Evolutionary conservation across 2,113 vertebrate genomes (phyloP).

Genomic region (Petaurus breviceps): DNA sequence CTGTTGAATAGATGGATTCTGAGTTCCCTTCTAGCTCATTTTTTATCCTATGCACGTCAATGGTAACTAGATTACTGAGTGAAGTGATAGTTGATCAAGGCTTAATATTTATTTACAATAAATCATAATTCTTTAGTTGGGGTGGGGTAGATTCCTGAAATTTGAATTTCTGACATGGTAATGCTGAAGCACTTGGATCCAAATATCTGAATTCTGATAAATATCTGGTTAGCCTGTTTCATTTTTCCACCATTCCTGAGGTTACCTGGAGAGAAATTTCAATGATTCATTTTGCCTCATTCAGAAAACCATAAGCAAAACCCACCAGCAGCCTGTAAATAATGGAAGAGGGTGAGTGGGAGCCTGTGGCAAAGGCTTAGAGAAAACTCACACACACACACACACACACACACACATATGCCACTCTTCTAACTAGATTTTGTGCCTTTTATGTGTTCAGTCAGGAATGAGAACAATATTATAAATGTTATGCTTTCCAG

Average conservation of each 20-base stretch:
- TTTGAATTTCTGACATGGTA: neutral
- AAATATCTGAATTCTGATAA: neutral
- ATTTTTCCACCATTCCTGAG: neutral
- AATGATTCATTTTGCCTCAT: constrained; percentile 12
- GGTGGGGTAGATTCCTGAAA: neutral
- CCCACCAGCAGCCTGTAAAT: neutral
- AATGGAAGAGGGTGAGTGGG: neutral
- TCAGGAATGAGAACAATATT: constrained; percentile 67
- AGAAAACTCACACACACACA: constrained; percentile 28
- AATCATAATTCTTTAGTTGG: neutral
- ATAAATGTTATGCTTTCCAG: constrained; percentile 63
- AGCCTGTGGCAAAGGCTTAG: constrained; percentile 40
- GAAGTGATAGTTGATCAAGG: neutral
- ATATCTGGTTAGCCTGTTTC: neutral
- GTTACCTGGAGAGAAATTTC: constrained; percentile 16
- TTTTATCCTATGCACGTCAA: neutral
- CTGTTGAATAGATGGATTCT: neutral
- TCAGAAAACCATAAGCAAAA: constrained; percentile 23
- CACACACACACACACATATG: neutral
- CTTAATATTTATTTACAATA: neutral
- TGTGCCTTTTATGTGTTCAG: constrained; percentile 55
- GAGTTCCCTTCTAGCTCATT: neutral
- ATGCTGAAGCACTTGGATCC: constrained; percentile 29
- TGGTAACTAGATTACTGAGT: neutral
- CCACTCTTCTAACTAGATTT: constrained; percentile 60